Evolutionary conservation across 1,140 invertebrate genomes (phyloP), one percentile per base, ranked within the genome.

Genomic region (Sitophilus oryzae): DNA sequence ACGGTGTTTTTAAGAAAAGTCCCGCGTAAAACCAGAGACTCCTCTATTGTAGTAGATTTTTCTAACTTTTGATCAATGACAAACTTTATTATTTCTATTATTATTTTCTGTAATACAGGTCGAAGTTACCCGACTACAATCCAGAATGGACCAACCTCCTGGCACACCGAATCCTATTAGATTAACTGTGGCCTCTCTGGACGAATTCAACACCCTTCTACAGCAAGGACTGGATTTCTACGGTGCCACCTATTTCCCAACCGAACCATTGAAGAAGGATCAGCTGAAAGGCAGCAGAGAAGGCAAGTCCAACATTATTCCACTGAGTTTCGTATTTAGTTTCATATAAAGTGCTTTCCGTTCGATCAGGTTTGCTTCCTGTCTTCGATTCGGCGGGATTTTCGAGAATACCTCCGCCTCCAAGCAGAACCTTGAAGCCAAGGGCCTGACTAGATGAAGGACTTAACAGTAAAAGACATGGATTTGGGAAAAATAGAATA

Each of bases 201-300:
- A 89, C 55, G 88, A 90, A 71, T 86, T 83, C 62, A 88, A 88
- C 66, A 81, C 82, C 63, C 73, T 90, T 25, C 74, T 90, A 38
- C 86, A 88, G 70, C 86, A 87, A 63, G 88, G 88, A 10, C 75
- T 90, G 38, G 87, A 90, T 72, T 90, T 90, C 76, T 90, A 88
- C 65, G 87, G 86, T 20, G 86, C 87, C 37, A 90, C 88, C 2
- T 89, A 84, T 75, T 90, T 90, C 73, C 87, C 87, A 21, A 88
- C 86, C 4, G 88, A 89, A 65, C 77, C 86, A 43, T 80, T 83
- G 41, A 78, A 77, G 44, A 71, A 79, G 41, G 75, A 77, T 22
- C 74, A 74, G 49, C 71, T 78, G 2, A 74, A 74, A 64, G 84
- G 84, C 52, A 78, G 84, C 66, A 85, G 86, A 44, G 79, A 84